These are phyloP conservation scores for Prunella strophiata DNA, from an alignment of 2,797 vertebrate genomes.

Conservation along the genomic window DNA sequence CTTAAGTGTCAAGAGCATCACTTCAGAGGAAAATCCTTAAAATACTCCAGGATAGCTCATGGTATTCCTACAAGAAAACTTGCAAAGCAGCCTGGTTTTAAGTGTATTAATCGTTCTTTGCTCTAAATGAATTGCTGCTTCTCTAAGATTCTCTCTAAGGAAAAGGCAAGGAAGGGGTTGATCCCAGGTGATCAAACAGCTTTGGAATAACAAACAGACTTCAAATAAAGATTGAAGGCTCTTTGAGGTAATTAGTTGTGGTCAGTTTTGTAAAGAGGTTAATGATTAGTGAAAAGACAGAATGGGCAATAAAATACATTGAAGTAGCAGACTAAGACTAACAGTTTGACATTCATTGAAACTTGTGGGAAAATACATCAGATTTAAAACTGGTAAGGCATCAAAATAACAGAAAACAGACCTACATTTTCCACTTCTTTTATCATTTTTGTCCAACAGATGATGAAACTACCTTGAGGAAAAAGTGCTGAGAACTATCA, in stretches of 20 bases:
- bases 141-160: neutral
- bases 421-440: neutral
- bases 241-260: neutral
- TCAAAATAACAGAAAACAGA: neutral
- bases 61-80: neutral
- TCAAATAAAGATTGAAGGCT: neutral
- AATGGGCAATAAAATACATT: neutral
- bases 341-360: neutral
- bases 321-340: neutral
- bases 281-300: neutral
- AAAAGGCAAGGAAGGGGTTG: neutral
- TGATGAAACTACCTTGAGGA: neutral
- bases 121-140: neutral
- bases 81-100: neutral
- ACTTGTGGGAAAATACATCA: neutral
- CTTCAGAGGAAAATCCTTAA: neutral
- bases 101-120: neutral
- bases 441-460: neutral
- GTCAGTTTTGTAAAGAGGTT: neutral
- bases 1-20: neutral
- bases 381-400: neutral
- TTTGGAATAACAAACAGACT: neutral
- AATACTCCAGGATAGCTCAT: neutral
- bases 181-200: neutral
- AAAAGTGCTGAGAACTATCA: neutral